Percentiles rank a stretch among this genome's conserved stretches.
These are phyloP conservation scores for Cephalotes varians DNA, from an alignment of 2,888 invertebrate species.

Conservation along the genomic window DNA sequence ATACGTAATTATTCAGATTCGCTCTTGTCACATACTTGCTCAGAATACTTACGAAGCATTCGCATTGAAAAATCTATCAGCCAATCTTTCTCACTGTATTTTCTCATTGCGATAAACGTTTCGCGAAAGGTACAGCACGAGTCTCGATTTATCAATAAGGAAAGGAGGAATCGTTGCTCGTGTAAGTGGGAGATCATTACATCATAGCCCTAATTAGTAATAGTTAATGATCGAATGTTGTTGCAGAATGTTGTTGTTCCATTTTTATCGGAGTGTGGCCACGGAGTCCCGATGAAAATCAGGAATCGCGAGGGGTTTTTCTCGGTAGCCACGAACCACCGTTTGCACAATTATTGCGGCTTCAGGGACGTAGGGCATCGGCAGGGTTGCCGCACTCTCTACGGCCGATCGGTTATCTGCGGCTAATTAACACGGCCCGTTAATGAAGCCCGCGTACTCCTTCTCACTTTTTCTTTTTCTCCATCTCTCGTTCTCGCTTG, in stretches of 20 bases:
- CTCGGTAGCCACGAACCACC: constrained; percentile 40
- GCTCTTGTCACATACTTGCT: background rate
- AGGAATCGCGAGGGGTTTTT: constrained; percentile 71
- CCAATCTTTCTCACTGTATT: background rate
- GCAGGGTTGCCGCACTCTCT: constrained; percentile 71
- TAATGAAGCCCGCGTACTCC: constrained; percentile 81
- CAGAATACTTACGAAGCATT: background rate
- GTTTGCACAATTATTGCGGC: constrained; percentile 64
- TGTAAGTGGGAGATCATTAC: constrained; percentile 23
- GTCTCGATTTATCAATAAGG: constrained; percentile 33
- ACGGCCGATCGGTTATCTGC: constrained; percentile 81
- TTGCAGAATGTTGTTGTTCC: constrained; percentile 58
- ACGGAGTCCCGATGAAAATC: constrained; percentile 73
- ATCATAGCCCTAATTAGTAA: constrained; percentile 69
- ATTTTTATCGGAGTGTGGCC: constrained; percentile 66
- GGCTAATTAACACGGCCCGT: constrained; percentile 83
- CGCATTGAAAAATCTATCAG: background rate
- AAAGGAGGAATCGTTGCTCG: background rate
- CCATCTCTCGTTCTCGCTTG: constrained; percentile 57
- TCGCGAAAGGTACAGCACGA: constrained; percentile 3
- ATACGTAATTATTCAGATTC: background rate
- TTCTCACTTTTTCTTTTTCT: constrained; percentile 60
- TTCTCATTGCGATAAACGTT: background rate
- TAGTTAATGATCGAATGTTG: constrained; percentile 71
- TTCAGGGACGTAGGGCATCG: constrained; percentile 68